Conservation (phyloP, 2,113 vertebrate species). For the Thermophis baileyi region DNA sequence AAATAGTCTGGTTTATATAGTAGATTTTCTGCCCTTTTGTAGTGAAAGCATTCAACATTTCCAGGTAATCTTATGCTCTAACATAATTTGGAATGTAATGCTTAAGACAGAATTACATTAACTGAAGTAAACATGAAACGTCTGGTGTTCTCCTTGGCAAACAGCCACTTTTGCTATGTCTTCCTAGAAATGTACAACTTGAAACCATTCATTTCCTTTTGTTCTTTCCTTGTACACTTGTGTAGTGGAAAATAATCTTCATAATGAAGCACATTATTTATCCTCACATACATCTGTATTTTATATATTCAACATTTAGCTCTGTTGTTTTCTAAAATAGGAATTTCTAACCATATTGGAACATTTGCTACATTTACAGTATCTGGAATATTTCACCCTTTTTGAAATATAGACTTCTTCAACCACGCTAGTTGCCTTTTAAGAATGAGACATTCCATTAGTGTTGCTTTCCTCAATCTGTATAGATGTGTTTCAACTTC, state of each 20-base stretch:
- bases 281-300: not conserved
- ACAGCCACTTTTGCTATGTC: constrained; percentile 9
- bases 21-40: accelerated
- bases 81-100: not conserved
- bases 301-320: not conserved
- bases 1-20: accelerated
- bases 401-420: not conserved
- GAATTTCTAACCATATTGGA: not conserved
- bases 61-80: constrained; percentile 24
- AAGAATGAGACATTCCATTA: no score
- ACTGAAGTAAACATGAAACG: constrained; percentile 24
- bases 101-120: constrained; percentile 15
- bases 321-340: not conserved
- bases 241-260: not conserved
- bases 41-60: not conserved
- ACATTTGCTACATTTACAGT: not conserved
- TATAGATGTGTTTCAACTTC: not conserved
- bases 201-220: not conserved
- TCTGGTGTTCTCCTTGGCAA: constrained; percentile 40
- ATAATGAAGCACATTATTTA: not conserved
- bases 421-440: not conserved
- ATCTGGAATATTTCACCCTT: not conserved
- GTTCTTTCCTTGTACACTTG: not conserved
- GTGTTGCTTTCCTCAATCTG: not conserved
- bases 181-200: not conserved